Evolutionary conservation across 2,797 vertebrate species (phyloP), one percentile per base, ranked within the genome.

Genomic region (Epinephelus coioides): DNA sequence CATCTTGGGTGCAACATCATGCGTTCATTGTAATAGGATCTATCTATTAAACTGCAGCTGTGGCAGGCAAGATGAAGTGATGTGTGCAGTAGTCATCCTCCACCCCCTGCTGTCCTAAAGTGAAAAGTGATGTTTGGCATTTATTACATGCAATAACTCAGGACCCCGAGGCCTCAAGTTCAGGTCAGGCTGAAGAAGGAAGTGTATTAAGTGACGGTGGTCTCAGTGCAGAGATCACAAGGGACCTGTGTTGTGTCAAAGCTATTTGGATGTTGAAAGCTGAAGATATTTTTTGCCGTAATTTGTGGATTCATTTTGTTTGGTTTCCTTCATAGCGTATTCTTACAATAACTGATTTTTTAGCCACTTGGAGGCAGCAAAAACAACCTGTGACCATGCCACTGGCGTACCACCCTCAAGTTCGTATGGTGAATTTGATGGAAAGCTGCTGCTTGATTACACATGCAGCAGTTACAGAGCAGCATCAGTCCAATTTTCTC

Each of bases 101-200:
- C 55, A 21, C 50, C 63, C 3, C 27, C 17, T 13, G 23, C 47
- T 59, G 67, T 46, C 23, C 62, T 50, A 17, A 84, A 78, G 73
- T 71, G 63, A 75, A 73, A 75, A 79, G 77, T 70, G 66, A 76
- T 82, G 82, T 78, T 65, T 69, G 62, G 54, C 63, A 54, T 80
- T 60, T 54, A 57, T 80, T 54, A n/a, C 62, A 63, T 19, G 55
- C 40, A 21, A 59, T 67, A 49, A 73, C 72, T 59, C 59, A 47
- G 43, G 25, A 77, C 73, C 38, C 46, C 15, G 66, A 9, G 18
- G 44, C 50, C 55, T 71, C 46, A 49, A 19, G 30, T 17, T 70
- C 67, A 49, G 81, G 72, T 69, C 81, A 69, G 51, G 55, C 73
- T 75, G 72, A 44, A 12, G 62, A 25, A 30, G 13, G 27, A 6